These are phyloP conservation scores for Lepus americanus DNA, from an alignment of 2,113 vertebrate species.

Conservation along the genomic window DNA sequence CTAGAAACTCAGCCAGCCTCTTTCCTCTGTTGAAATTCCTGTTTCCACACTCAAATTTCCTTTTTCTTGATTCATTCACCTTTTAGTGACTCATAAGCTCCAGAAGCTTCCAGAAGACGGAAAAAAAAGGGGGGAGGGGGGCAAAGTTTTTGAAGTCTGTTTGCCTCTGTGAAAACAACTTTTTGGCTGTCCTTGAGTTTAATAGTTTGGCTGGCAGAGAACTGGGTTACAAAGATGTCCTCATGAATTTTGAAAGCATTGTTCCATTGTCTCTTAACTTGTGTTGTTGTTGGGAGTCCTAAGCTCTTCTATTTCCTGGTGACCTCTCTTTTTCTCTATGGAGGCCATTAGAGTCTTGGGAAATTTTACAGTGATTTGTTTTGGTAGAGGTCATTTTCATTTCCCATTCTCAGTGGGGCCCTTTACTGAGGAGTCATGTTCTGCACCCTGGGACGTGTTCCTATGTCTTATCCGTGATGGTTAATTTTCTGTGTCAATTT, in stretches of 20 bases:
- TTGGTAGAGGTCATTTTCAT: neutral
- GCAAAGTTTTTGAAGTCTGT: neutral
- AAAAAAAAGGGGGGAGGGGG: neutral
- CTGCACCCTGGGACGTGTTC: neutral
- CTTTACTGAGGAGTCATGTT: neutral
- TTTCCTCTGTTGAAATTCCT: neutral
- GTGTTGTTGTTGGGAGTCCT: neutral
- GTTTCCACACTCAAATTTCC: neutral
- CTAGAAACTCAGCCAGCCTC: neutral
- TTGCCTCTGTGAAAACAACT: neutral
- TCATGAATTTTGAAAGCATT: neutral
- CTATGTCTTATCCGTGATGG: neutral
- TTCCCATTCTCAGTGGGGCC: neutral
- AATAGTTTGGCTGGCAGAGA: neutral
- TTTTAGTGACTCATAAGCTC: neutral
- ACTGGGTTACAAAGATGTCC: neutral
- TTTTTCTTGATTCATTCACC: neutral
- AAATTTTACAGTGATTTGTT: neutral
- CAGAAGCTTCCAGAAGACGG: neutral
- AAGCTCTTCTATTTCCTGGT: neutral
- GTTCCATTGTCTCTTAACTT: neutral
- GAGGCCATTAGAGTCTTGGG: slow-evolving; percentile 7
- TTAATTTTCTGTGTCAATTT: neutral
- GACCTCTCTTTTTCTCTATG: neutral
- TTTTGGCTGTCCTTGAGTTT: neutral